Conservation (phyloP, 1,140 invertebrate genomes). For the Portunus trituberculatus region DNA sequence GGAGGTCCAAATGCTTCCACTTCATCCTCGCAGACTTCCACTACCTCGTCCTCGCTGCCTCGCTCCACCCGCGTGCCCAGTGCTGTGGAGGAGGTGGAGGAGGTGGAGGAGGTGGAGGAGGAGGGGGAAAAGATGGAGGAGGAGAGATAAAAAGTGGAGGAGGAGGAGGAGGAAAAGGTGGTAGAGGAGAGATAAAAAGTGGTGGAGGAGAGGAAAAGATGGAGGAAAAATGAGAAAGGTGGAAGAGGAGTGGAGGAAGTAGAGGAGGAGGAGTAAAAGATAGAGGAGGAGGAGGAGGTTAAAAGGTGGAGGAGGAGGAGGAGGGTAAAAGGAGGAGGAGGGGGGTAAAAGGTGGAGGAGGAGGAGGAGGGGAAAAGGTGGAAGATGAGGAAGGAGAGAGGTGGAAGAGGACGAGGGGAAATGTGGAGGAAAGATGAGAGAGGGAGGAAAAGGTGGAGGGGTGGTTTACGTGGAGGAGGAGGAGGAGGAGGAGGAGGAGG, state of each 20-base stretch:
- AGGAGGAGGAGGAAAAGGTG: not conserved
- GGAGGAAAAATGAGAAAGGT: not conserved
- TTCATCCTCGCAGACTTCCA: slow-evolving; percentile 89
- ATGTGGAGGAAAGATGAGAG: too few species aligned
- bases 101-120: too few species aligned
- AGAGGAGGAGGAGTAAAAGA: not conserved
- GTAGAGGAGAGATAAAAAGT: not conserved
- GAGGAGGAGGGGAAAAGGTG: too few species aligned
- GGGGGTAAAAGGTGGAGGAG: too few species aligned
- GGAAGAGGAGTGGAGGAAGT: not conserved
- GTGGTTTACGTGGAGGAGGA: too few species aligned
- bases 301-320: not conserved
- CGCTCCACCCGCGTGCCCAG: slow-evolving; percentile 78
- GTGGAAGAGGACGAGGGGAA: not conserved
- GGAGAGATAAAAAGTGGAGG: not conserved
- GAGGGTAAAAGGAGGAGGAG: too few species aligned
- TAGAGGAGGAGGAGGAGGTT: not conserved
- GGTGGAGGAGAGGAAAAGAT: not conserved
- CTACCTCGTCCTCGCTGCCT: slow-evolving; percentile 87
- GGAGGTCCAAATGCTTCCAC: slow-evolving; percentile 89
- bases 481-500: not conserved
- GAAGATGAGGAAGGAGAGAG: too few species aligned
- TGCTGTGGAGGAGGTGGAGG: slow-evolving; percentile 35
- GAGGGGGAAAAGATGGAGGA: too few species aligned
- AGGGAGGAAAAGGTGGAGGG: not conserved